phyloP scores from a whole-genome alignment of 2,888 invertebrate genomes.

The Ypsolopha scabrella region DNA sequence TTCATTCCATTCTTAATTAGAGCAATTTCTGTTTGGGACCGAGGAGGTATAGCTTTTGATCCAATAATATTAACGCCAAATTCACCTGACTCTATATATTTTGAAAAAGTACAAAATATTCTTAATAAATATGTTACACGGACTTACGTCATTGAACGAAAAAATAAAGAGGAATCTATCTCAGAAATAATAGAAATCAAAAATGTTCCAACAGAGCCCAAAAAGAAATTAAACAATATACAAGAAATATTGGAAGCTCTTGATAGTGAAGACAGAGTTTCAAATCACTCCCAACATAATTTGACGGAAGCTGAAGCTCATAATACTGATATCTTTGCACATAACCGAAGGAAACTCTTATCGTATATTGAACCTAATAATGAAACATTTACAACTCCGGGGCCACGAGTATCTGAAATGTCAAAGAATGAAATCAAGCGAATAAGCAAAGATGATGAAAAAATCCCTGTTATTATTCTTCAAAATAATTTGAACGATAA shows the following conservation, averaged over 20 bases:
- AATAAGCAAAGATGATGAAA: too few relatives aligned
- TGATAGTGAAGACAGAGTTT: constrained; percentile 23
- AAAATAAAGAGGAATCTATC: neutral
- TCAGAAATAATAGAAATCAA: constrained; percentile 1
- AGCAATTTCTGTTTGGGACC: constrained; percentile 51
- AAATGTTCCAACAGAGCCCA: constrained; percentile 9
- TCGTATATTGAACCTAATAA: too few relatives aligned
- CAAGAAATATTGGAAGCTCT: constrained; percentile 49
- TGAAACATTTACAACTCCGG: too few relatives aligned
- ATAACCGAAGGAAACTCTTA: too few relatives aligned
- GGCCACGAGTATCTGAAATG: too few relatives aligned
- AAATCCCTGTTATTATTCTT: too few relatives aligned
- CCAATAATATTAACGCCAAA: constrained; percentile 34
- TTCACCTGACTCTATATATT: constrained; percentile 29
- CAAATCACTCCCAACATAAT: constrained; percentile 21
- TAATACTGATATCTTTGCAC: too few relatives aligned
- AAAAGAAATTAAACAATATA: constrained; percentile 45
- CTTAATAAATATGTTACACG: neutral
- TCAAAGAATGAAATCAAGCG: too few relatives aligned
- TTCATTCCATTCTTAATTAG: constrained; percentile 41
- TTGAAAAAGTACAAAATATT: constrained; percentile 33
- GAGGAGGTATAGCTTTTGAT: constrained; percentile 50
- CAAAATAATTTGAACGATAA: too few relatives aligned
- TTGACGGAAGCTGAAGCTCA: constrained; percentile 33
- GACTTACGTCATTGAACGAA: constrained; percentile 8